Evolutionary conservation across 2,888 invertebrate genomes (phyloP).

Genomic region (Ectemnius cavifrons): DNA sequence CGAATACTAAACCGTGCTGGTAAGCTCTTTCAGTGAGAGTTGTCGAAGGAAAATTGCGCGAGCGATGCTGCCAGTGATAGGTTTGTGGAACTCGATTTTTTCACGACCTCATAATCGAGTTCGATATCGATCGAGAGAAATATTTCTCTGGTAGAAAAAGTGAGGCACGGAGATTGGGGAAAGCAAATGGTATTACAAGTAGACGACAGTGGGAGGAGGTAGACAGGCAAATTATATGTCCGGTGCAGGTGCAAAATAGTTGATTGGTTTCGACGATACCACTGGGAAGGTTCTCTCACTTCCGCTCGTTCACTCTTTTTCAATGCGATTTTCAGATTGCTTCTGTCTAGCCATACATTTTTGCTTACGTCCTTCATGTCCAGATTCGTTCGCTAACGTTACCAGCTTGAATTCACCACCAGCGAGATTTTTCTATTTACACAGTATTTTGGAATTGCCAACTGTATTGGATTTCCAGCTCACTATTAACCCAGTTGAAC

Average conservation of each 20-base stretch:
- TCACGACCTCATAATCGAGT: conserved; percentile 4
- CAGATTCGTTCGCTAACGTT: too few species aligned
- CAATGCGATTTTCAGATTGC: conserved; percentile 6
- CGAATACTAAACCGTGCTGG: too few species aligned
- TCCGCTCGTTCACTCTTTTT: neutral
- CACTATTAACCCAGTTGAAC: too few species aligned
- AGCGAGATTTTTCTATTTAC: conserved; percentile 13
- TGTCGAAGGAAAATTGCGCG: too few species aligned
- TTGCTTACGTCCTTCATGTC: conserved; percentile 1
- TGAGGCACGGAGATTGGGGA: neutral
- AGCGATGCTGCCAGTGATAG: too few species aligned
- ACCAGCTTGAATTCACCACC: neutral
- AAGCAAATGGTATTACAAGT: conserved; percentile 16
- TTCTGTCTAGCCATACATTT: conserved; percentile 22
- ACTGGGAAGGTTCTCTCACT: neutral
- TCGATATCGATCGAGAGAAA: too few species aligned
- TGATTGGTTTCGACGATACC: conserved; percentile 25
- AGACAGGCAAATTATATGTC: conserved; percentile 26
- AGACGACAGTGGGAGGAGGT: conserved; percentile 2
- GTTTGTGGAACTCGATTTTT: neutral
- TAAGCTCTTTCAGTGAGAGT: too few species aligned
- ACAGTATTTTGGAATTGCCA: neutral
- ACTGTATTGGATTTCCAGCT: conserved; percentile 13
- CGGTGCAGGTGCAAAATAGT: conserved; percentile 33
- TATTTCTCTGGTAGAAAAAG: too few species aligned